Evolutionary conservation across 2,113 vertebrate species (phyloP).

Genomic region (Microtus montanus): DNA sequence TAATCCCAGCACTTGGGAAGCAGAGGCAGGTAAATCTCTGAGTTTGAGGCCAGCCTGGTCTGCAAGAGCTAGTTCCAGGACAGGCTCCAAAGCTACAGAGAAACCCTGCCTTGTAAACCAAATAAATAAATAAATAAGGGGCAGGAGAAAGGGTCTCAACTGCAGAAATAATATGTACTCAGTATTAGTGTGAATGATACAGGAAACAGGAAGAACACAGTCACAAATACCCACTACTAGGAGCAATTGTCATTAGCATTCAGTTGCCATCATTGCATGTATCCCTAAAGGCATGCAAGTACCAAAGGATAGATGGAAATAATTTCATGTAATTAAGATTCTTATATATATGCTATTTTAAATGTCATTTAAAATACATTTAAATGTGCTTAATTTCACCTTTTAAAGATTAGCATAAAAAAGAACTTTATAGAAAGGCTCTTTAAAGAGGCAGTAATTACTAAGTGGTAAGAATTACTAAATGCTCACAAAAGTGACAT

Average conservation of each 20-base stretch:
- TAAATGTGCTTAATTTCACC: conserved; percentile 52
- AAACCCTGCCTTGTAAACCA: too few species aligned
- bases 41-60: too few species aligned
- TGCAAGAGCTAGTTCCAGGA: too few species aligned
- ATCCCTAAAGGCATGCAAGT: conserved; percentile 26
- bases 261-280: neutral
- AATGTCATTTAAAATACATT: conserved; percentile 47
- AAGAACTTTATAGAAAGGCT: conserved; percentile 46
- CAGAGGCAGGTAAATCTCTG: too few species aligned
- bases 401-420: conserved; percentile 45
- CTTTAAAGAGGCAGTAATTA: conserved; percentile 52
- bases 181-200: neutral
- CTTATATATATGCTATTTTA: conserved; percentile 53
- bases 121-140: too few species aligned
- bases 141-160: neutral
- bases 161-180: neutral
- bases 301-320: conserved; percentile 13
- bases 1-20: too few species aligned
- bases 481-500: conserved; percentile 43
- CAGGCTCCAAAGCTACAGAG: too few species aligned
- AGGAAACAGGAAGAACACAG: neutral
- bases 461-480: conserved; percentile 40
- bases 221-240: neutral
- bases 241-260: neutral
- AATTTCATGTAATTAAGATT: conserved; percentile 45